These are phyloP conservation scores for Vulpes lagopus DNA, from an alignment of 2,113 vertebrate species.

Conservation along the genomic window DNA sequence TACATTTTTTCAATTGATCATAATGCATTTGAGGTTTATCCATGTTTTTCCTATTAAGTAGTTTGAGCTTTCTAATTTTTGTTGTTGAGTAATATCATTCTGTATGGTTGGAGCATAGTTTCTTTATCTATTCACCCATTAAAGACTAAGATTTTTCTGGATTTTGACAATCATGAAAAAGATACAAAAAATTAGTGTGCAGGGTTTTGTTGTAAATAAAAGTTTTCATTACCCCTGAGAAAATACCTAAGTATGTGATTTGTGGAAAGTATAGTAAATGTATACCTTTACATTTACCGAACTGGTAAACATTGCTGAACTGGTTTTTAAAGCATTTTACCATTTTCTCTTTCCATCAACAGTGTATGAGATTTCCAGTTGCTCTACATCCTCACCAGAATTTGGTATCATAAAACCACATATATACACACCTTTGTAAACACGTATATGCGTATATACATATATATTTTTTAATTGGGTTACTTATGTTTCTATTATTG, in stretches of 20 bases:
- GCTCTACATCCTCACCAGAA: neutral
- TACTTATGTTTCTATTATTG: neutral
- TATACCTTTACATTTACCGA: neutral
- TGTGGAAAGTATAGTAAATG: too few species aligned
- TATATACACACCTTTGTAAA: neutral
- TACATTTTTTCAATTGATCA: neutral
- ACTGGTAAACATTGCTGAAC: neutral
- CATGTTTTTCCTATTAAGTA: neutral
- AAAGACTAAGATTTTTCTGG: neutral
- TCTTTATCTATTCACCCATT: neutral
- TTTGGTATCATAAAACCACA: neutral
- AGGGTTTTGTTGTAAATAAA: neutral
- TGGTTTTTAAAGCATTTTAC: neutral
- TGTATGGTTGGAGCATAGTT: neutral
- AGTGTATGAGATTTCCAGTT: neutral
- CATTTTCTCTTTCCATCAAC: neutral
- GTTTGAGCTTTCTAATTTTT: neutral
- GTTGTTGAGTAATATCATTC: neutral
- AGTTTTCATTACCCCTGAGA: neutral
- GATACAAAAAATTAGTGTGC: neutral
- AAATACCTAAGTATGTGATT: neutral
- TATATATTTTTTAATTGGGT: neutral
- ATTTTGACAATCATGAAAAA: neutral
- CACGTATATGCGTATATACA: neutral
- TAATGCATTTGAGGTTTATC: neutral